Base-by-base conservation (phyloP, 2,113 vertebrate species). In the Deroptyus accipitrinus region DNA sequence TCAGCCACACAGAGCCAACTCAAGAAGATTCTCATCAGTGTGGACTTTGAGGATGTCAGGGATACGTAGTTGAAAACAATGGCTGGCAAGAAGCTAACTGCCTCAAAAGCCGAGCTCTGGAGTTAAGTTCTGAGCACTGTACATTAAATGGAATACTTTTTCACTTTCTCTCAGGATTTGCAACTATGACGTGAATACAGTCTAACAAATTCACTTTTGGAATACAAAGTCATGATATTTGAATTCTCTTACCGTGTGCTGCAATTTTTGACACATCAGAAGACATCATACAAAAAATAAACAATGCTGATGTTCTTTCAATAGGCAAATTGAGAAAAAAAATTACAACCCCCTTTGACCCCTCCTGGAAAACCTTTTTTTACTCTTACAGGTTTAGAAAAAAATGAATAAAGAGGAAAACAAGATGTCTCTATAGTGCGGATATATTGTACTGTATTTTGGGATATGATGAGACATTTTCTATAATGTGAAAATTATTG, bases 401-500 rank as follows among this genome's bases (percentile, higher is more conserved):
- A 94, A 76, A 51, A 44, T 24, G 22, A 51, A 82, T 17, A 17
- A 63, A 64, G 51, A 62, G 28, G 31, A 67, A 41, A 85, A 42
- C 5, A 35, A 72, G 3, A 17, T 62, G 16, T 44, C 35, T 39
- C 37, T 44, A 41, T 18, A 37, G 17, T 68, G 17, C 16, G 59
- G 17, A 76, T 52, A 68, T 3, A 51, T 69, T 37, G 64, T 14
- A 39, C 3, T 62, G 18, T 63, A 5, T 33, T 68, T 59, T 42
- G n/a, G 22, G 62, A 63, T 72, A 31, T 81, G 37, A 85, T 83
- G 73, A 63, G 19, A 75, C 24, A 52, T 54, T 76, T 94, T 94
- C 64, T 84, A 44, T 31, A 49, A 96, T 61, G 48, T 83, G 69
- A 61, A 96, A 95, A 96, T 82, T 67, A 73, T 22, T 48, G 42